Conservation (phyloP, 2,113 vertebrate species). For the Rhinolophus sinicus region DNA sequence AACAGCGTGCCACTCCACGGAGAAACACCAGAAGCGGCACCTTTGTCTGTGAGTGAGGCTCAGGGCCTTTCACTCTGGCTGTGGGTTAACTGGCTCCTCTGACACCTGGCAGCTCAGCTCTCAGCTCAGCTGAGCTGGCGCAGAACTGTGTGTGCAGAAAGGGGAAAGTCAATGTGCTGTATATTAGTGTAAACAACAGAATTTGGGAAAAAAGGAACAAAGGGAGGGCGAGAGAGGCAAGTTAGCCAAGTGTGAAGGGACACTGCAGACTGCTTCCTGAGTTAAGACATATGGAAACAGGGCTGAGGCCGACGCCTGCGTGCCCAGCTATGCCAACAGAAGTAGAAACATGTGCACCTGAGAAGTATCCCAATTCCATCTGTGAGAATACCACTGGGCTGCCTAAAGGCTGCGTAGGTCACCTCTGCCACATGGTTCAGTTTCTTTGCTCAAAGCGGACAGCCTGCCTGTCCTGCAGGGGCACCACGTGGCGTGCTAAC, state of each 20-base stretch:
- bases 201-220: neutral
- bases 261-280: neutral
- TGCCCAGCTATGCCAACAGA: neutral
- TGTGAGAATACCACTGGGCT: neutral
- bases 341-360: neutral
- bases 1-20: too few relatives aligned
- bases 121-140: neutral
- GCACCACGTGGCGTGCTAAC: fast-evolving
- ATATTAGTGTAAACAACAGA: neutral
- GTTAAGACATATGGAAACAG: neutral
- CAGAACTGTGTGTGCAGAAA: neutral
- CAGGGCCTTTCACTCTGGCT: neutral
- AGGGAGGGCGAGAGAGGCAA: neutral
- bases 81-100: neutral
- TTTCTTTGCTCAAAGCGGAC: neutral
- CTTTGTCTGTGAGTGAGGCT: neutral
- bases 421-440: neutral
- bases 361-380: neutral
- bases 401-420: neutral
- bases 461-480: fast-evolving
- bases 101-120: neutral
- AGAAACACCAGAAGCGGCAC: too few relatives aligned
- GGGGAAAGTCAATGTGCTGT: neutral
- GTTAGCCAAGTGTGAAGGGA: neutral
- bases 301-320: too few relatives aligned